Conservation (phyloP, 2,113 vertebrate genomes). For the Amphilophus citrinellus region DNA sequence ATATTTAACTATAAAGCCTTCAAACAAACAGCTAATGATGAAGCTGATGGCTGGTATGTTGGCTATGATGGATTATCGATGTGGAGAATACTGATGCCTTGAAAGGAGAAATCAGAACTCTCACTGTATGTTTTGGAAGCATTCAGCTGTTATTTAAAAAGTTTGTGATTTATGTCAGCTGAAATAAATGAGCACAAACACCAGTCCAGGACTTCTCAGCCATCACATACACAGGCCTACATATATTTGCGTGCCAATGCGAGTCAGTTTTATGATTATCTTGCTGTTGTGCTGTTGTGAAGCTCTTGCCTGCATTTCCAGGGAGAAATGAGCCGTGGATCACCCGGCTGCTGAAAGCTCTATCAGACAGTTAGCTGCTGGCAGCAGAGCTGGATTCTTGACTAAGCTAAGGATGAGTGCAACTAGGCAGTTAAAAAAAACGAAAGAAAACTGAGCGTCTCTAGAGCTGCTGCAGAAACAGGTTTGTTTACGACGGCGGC, state of each 20-base stretch:
- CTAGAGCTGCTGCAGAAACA: neutral
- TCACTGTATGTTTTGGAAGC: neutral
- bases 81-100: neutral
- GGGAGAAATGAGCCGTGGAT: neutral
- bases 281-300: neutral
- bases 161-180: neutral
- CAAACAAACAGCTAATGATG: neutral
- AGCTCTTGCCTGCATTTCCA: neutral
- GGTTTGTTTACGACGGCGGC: neutral
- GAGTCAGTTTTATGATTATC: neutral
- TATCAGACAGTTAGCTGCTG: neutral
- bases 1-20: no score
- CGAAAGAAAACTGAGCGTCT: neutral
- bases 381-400: conserved; percentile 4
- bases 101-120: neutral
- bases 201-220: neutral
- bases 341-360: neutral
- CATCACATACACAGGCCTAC: neutral
- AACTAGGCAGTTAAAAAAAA: neutral
- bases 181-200: neutral
- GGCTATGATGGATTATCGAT: rapidly evolving
- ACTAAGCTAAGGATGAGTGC: neutral
- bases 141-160: rapidly evolving
- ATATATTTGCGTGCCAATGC: neutral
- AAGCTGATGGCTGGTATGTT: no score